Conservation (phyloP, 2,888 invertebrate species). For the Drepana falcataria region DNA sequence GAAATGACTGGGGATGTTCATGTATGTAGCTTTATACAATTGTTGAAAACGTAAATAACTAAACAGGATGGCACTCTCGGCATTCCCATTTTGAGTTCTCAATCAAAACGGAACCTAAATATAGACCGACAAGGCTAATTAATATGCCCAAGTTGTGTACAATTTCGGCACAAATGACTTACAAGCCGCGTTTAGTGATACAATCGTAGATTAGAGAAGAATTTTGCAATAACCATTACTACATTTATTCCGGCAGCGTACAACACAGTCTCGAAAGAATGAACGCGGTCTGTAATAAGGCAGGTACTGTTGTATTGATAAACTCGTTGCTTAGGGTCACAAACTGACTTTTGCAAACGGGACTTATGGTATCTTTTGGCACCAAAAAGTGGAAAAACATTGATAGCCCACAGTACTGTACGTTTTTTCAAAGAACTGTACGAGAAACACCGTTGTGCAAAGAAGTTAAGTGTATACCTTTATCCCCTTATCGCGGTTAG, state of each 20-base stretch:
- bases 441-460: not conserved
- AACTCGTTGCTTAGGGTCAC: not conserved
- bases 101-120: not conserved
- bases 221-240: not conserved
- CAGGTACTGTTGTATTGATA: not conserved
- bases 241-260: not conserved
- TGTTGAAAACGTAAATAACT: not conserved
- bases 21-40: no score
- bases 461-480: not conserved
- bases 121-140: not conserved
- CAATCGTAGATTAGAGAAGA: not conserved
- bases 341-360: not conserved
- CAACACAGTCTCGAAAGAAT: not conserved
- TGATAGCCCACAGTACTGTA: not conserved
- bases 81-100: not conserved
- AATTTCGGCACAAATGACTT: not conserved
- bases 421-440: not conserved
- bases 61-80: not conserved
- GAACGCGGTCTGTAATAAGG: not conserved
- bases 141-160: not conserved
- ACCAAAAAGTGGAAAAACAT: not conserved
- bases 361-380: not conserved
- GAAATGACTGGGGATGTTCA: no score
- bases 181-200: not conserved
- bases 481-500: not conserved